Percentiles rank a stretch among this genome's conserved stretches.
phyloP scores from a whole-genome alignment of 2,113 vertebrate genomes.

The Pleuronectes platessa region DNA sequence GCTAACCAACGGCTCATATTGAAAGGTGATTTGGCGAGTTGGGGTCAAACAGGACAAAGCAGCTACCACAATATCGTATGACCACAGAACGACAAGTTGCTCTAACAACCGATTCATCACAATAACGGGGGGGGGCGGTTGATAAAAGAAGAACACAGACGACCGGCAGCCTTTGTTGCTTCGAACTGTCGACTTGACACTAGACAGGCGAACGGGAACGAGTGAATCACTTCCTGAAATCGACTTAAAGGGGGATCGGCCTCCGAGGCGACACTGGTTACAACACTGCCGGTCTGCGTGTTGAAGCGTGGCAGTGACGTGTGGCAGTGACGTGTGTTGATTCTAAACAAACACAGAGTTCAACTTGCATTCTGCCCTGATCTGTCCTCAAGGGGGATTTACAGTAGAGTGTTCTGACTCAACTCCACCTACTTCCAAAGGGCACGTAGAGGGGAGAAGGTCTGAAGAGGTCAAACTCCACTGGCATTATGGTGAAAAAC shows the following conservation, averaged over 20 bases:
- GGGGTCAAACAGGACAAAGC: neutral
- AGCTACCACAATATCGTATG: neutral
- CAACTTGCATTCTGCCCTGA: neutral
- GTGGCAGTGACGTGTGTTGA: constrained; percentile 17
- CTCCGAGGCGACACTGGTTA: constrained; percentile 21
- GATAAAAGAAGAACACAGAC: constrained; percentile 41
- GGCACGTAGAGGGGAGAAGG: no score
- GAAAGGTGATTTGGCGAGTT: neutral
- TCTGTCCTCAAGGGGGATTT: neutral
- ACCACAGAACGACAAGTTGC: neutral
- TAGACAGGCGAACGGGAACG: constrained; percentile 47
- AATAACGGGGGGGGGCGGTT: constrained; percentile 18
- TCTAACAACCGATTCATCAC: constrained; percentile 8
- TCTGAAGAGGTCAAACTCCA: no score
- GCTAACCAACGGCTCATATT: neutral
- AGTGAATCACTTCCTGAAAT: constrained; percentile 63
- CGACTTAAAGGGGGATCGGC: constrained; percentile 30
- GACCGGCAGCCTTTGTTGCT: constrained; percentile 11
- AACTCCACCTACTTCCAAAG: no score
- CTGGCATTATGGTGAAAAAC: no score
- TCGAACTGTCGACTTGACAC: constrained; percentile 42
- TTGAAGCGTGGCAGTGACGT: constrained; percentile 6
- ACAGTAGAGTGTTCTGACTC: neutral
- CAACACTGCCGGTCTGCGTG: constrained; percentile 24
- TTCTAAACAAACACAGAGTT: neutral